Evolutionary conservation across 2,888 invertebrate genomes (phyloP).

Genomic region (Limnephilus marmoratus): DNA sequence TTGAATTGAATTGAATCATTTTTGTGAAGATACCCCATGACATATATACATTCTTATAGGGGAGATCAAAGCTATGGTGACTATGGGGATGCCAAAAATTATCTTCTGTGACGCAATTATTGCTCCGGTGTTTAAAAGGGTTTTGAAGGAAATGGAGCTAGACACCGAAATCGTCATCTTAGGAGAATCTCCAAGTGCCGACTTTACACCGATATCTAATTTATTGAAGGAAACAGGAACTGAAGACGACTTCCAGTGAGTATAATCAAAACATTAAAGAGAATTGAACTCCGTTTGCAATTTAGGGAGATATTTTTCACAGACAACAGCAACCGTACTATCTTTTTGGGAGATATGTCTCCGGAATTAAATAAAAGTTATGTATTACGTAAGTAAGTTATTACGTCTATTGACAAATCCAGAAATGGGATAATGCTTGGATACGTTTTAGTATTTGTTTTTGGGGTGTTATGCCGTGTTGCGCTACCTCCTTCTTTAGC

Average conservation of each 20-base stretch:
- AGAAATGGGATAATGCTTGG: no score
- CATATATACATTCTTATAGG: conserved; percentile 54
- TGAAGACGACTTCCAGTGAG: conserved; percentile 67
- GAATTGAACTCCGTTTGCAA: no score
- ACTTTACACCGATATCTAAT: conserved; percentile 63
- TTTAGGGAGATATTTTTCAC: no score
- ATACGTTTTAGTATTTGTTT: no score
- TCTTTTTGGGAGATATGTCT: no score
- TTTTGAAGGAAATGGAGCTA: conserved; percentile 59
- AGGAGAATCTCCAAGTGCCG: conserved; percentile 20
- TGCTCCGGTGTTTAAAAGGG: conserved; percentile 67
- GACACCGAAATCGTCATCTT: conserved; percentile 28
- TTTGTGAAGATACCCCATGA: background rate
- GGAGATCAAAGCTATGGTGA: conserved; percentile 68
- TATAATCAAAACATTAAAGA: background rate
- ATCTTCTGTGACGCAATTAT: conserved; percentile 68
- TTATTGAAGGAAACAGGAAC: conserved; percentile 67
- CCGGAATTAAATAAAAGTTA: no score
- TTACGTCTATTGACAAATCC: no score
- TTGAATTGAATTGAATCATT: no score
- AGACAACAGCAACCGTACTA: no score
- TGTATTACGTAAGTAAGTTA: no score
- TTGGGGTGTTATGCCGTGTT: no score
- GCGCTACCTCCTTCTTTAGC: no score
- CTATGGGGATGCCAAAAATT: conserved; percentile 68